phyloP scores from a whole-genome alignment of 2,113 vertebrate species.

The Agapornis roseicollis region DNA sequence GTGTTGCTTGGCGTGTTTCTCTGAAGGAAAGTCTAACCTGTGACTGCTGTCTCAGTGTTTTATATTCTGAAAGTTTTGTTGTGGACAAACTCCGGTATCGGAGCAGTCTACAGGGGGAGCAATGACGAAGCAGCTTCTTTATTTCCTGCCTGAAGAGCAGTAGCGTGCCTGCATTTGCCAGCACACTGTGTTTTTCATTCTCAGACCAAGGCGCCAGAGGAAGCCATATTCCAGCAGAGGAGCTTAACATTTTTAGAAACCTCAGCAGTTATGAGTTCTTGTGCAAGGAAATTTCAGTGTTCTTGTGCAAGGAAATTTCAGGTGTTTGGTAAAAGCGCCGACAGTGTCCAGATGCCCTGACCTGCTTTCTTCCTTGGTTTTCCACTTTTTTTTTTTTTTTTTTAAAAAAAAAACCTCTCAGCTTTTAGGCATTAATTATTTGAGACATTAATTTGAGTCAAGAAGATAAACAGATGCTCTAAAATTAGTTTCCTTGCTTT shows the following conservation, averaged over 20 bases:
- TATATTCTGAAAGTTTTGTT: neutral
- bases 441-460: neutral
- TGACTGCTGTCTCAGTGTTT: neutral
- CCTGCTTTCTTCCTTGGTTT: neutral
- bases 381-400: neutral
- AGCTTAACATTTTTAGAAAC: neutral
- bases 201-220: neutral
- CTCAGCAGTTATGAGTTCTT: neutral
- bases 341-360: neutral
- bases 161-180: neutral
- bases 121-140: neutral
- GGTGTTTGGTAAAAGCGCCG: neutral
- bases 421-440: neutral
- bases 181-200: neutral
- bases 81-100: neutral
- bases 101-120: slow-evolving; percentile 13
- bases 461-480: neutral
- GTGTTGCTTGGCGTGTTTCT: neutral
- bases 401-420: neutral
- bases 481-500: neutral
- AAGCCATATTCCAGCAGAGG: slow-evolving; percentile 14
- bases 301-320: neutral
- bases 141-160: neutral
- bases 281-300: neutral
- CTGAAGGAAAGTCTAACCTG: neutral